Conservation (phyloP, 2,888 invertebrate species). For the Macrosiphum euphorbiae region DNA sequence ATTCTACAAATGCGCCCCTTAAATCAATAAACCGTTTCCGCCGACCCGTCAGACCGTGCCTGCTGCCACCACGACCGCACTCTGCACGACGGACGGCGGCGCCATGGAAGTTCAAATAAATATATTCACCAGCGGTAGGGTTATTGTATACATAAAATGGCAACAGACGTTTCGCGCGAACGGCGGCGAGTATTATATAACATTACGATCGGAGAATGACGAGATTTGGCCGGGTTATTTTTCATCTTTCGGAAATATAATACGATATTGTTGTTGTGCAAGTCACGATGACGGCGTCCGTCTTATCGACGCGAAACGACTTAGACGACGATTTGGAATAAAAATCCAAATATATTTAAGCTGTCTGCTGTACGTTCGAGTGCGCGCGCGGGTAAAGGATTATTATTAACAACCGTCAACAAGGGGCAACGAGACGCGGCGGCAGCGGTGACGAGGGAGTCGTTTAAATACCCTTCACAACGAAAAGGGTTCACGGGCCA, state of each 20-base stretch:
- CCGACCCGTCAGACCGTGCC: constrained; percentile 19
- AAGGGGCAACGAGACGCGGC: constrained; percentile 33
- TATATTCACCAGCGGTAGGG: background rate
- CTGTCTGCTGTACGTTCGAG: background rate
- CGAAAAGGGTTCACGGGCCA: constrained; percentile 62
- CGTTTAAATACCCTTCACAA: constrained; percentile 50
- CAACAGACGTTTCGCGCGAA: background rate
- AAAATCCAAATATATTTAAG: background rate
- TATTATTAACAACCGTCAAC: constrained; percentile 29
- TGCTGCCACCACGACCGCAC: background rate
- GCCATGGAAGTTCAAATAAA: constrained; percentile 45
- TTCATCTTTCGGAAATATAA: background rate
- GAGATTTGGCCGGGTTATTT: background rate
- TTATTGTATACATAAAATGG: background rate
- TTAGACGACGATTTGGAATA: background rate
- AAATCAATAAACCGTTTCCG: constrained; percentile 59
- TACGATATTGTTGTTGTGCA: background rate
- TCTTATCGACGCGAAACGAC: background rate
- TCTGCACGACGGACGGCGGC: constrained; percentile 15
- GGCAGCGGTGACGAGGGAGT: constrained; percentile 51
- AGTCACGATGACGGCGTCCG: background rate
- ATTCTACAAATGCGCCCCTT: constrained; percentile 34
- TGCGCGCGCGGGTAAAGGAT: background rate
- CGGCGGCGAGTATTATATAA: background rate
- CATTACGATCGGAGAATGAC: background rate